Evolutionary conservation across 2,888 invertebrate genomes (phyloP).

Genomic region (Phaedon cochleariae): DNA sequence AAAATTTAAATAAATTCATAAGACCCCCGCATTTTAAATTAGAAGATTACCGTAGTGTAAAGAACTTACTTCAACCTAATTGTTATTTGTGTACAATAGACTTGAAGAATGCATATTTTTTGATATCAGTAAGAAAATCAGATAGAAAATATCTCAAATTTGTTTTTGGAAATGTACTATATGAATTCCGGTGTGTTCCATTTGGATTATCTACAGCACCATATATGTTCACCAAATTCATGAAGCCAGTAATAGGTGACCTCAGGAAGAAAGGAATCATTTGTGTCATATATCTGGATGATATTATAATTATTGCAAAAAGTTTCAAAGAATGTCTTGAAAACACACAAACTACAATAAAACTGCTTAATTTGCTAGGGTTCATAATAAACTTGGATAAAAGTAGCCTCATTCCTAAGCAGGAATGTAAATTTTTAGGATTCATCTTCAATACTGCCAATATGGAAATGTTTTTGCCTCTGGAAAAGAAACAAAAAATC

Average conservation of each 20-base stretch:
- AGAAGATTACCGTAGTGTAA: not conserved
- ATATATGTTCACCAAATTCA: not conserved
- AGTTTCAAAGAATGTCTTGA: too few relatives aligned
- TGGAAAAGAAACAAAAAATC: not conserved
- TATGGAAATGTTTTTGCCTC: not conserved
- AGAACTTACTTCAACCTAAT: not conserved
- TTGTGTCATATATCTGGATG: not conserved
- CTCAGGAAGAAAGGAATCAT: not conserved
- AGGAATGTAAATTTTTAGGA: not conserved
- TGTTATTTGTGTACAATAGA: not conserved
- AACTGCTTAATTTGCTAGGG: too few relatives aligned
- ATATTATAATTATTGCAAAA: too few relatives aligned
- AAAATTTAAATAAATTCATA: not conserved
- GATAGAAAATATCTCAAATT: not conserved
- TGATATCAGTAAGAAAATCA: not conserved
- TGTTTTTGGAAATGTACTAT: not conserved
- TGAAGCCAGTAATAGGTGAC: not conserved
- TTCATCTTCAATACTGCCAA: not conserved
- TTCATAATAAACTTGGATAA: too few relatives aligned
- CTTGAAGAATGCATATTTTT: constrained; percentile 8
- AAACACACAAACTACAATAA: too few relatives aligned
- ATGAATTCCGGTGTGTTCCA: too few relatives aligned
- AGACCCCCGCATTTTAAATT: not conserved
- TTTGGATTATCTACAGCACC: too few relatives aligned
- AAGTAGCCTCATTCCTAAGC: too few relatives aligned